A percentile compares a stretch with the other conserved stretches of the same genome.
Evolutionary conservation across 2,888 invertebrate genomes (phyloP).

Genomic region (Epinotia ramella): DNA sequence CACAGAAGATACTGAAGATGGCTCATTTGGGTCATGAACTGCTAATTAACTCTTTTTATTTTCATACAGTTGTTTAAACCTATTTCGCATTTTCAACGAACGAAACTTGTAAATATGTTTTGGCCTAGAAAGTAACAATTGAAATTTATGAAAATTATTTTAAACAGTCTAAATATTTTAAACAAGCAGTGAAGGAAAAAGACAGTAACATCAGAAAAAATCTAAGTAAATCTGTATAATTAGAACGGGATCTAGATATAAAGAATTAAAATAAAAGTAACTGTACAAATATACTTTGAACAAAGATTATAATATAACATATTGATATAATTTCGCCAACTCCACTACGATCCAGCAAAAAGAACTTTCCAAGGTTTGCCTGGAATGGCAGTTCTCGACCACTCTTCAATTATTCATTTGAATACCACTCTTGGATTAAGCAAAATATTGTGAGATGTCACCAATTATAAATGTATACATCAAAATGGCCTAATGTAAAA

Average conservation of each 20-base stretch:
- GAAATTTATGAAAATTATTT: too few species aligned
- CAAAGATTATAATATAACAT: not conserved
- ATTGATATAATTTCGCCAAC: not conserved
- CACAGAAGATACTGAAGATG: not conserved
- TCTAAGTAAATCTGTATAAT: not conserved
- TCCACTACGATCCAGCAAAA: not conserved
- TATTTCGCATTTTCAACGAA: not conserved
- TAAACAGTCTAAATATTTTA: too few species aligned
- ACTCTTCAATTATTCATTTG: too few species aligned
- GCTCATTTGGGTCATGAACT: not conserved
- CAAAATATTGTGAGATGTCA: too few species aligned
- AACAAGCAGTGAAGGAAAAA: not conserved
- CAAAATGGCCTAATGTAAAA: too few species aligned
- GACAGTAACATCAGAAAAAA: not conserved
- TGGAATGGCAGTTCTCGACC: not conserved
- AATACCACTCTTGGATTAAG: too few species aligned
- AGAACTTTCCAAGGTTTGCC: not conserved
- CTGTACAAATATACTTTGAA: not conserved
- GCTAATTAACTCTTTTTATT: not conserved
- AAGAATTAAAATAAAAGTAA: not conserved
- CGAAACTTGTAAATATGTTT: not conserved
- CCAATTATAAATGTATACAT: too few species aligned
- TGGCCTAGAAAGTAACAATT: not conserved
- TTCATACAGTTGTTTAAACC: not conserved
- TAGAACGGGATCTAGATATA: constrained; percentile 2